Evolutionary conservation across 2,888 invertebrate species (phyloP).

Genomic region (Sympetrum striolatum): DNA sequence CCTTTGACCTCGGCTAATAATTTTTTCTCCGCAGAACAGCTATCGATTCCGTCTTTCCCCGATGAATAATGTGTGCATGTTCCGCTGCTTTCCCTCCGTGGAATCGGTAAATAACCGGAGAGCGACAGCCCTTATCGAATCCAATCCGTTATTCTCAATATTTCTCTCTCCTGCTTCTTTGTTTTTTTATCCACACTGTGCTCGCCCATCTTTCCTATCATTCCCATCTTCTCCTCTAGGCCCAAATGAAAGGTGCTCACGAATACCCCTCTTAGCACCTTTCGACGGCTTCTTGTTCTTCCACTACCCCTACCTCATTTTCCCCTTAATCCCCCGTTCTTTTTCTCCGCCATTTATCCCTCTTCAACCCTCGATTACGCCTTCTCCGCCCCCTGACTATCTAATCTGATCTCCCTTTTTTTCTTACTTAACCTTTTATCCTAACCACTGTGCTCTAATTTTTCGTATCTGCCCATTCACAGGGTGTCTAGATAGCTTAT

Average conservation of each 20-base stretch:
- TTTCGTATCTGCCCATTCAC: background rate
- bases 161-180: background rate
- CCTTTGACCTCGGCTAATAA: constrained; percentile 19
- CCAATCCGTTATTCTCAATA: constrained; percentile 42
- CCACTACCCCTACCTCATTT: no score
- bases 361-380: constrained; percentile 12
- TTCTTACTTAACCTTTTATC: background rate
- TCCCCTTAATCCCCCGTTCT: background rate
- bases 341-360: background rate
- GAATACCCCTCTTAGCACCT: constrained; percentile 23
- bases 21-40: constrained; percentile 11
- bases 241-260: constrained; percentile 24
- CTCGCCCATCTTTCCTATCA: constrained; percentile 31
- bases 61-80: constrained; percentile 42
- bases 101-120: constrained; percentile 37
- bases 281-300: constrained; percentile 6
- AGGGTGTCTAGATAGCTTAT: background rate
- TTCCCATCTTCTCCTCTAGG: background rate
- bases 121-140: constrained; percentile 33
- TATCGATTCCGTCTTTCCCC: constrained; percentile 17
- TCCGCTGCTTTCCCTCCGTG: constrained; percentile 27
- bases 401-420: constrained; percentile 22
- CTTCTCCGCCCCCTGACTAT: background rate
- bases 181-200: background rate
- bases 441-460: background rate